Conservation (phyloP, 1,140 invertebrate species). For the Temnothorax longispinosus region DNA sequence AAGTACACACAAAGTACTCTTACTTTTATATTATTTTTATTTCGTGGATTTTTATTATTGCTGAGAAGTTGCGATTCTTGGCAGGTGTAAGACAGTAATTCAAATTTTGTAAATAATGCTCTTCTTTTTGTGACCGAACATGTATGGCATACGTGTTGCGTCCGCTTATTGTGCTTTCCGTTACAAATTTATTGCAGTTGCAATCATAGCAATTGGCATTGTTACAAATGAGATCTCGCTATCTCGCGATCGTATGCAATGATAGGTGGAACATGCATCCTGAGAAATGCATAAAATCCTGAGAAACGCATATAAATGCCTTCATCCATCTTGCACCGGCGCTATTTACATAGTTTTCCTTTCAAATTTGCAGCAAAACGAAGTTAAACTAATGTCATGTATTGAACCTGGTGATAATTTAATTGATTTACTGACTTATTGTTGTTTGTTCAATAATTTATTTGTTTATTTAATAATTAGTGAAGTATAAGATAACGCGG, state of each 20-base stretch:
- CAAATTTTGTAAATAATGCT: neutral
- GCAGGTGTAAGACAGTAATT: neutral
- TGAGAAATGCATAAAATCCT: slow-evolving; percentile 22
- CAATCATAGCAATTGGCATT: slow-evolving; percentile 46
- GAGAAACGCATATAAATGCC: slow-evolving; percentile 40
- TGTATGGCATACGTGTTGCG: neutral
- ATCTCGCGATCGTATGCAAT: slow-evolving; percentile 31
- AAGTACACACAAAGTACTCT: neutral
- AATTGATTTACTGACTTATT: neutral
- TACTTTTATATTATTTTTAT: neutral
- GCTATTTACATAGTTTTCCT: neutral
- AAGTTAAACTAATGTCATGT: neutral
- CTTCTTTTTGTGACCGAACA: neutral
- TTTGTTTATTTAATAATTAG: neutral
- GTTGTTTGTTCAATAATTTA: neutral
- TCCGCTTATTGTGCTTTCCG: neutral
- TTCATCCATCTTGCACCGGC: neutral
- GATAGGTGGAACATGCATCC: slow-evolving; percentile 16
- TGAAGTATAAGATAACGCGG: neutral
- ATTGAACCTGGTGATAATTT: neutral
- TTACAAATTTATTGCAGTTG: slow-evolving; percentile 32
- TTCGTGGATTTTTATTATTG: neutral
- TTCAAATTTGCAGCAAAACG: neutral
- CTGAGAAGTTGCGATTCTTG: neutral
- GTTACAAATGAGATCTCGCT: slow-evolving; percentile 45